Percentiles rank a stretch among this genome's conserved stretches.
Evolutionary conservation across 1,140 invertebrate species (phyloP).

Genomic region (Nasonia giraulti): DNA sequence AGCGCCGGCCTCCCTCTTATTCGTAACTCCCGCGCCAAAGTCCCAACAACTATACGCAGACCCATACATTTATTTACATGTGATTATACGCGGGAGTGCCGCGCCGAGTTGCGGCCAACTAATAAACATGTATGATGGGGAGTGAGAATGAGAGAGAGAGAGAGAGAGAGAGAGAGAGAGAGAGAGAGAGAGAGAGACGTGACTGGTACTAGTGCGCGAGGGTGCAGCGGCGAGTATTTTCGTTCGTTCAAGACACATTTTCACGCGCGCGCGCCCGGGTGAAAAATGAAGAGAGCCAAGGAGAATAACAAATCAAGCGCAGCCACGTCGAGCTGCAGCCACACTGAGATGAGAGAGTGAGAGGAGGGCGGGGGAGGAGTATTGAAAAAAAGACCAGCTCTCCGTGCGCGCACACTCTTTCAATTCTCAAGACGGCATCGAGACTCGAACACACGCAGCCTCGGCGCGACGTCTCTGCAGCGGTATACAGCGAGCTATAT

Average conservation of each 20-base stretch:
- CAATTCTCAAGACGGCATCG: background rate
- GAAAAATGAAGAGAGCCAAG: background rate
- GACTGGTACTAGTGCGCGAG: background rate
- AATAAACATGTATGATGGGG: conserved; percentile 55
- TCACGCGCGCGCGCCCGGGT: background rate
- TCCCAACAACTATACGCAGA: conserved; percentile 56
- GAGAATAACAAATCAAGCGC: background rate
- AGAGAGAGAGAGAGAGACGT: background rate
- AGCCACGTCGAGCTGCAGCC: background rate
- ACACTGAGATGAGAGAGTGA: background rate
- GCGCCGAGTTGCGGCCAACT: conserved; percentile 50
- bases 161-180: background rate
- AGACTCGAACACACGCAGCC: background rate
- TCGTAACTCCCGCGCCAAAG: conserved; percentile 33
- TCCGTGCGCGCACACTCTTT: background rate
- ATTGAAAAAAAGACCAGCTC: too few relatives aligned
- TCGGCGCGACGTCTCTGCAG: background rate
- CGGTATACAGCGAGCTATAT: conserved; percentile 10
- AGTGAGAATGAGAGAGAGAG: too few relatives aligned
- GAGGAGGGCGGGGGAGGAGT: background rate
- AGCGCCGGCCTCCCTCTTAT: background rate
- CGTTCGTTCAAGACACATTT: background rate
- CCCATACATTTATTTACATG: conserved; percentile 68
- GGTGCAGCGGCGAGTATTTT: background rate
- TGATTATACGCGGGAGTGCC: conserved; percentile 58